Evolutionary conservation across 2,888 invertebrate species (phyloP).

Genomic region (Pristionchus maxplancki): DNA sequence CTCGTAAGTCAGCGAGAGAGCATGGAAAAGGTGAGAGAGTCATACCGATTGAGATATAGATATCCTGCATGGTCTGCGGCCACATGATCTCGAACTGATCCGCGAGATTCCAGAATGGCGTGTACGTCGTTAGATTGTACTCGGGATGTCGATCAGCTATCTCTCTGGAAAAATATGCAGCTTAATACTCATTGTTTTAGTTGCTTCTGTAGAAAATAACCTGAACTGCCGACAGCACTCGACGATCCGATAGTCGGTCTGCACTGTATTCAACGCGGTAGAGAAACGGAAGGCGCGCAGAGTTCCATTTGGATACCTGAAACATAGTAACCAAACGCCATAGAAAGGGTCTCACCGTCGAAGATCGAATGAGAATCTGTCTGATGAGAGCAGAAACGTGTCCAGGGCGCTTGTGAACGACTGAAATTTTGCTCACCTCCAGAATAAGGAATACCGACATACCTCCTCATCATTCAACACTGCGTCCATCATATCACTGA

Average conservation of each 20-base stretch:
- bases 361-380: constrained; percentile 68
- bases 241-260: constrained; percentile 62
- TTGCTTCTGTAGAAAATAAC: too few relatives aligned
- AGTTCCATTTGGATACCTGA: constrained; percentile 47
- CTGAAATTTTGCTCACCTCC: constrained; percentile 52
- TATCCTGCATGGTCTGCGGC: constrained; percentile 73
- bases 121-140: constrained; percentile 64
- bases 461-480: constrained; percentile 63
- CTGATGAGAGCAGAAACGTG: constrained; percentile 67
- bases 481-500: constrained; percentile 59
- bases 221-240: constrained; percentile 65
- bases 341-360: constrained; percentile 41
- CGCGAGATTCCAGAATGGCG: constrained; percentile 71
- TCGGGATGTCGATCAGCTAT: constrained; percentile 56
- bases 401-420: constrained; percentile 62
- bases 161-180: constrained; percentile 52
- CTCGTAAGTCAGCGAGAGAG: too few relatives aligned
- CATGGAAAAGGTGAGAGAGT: too few relatives aligned
- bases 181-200: background rate
- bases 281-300: constrained; percentile 65
- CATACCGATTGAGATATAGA: constrained; percentile 70
- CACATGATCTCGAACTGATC: constrained; percentile 75
- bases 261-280: constrained; percentile 61
- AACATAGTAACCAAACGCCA: too few relatives aligned
- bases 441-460: background rate